phyloP scores from a whole-genome alignment of 2,113 vertebrate genomes.

The Gymnarchus niloticus region DNA sequence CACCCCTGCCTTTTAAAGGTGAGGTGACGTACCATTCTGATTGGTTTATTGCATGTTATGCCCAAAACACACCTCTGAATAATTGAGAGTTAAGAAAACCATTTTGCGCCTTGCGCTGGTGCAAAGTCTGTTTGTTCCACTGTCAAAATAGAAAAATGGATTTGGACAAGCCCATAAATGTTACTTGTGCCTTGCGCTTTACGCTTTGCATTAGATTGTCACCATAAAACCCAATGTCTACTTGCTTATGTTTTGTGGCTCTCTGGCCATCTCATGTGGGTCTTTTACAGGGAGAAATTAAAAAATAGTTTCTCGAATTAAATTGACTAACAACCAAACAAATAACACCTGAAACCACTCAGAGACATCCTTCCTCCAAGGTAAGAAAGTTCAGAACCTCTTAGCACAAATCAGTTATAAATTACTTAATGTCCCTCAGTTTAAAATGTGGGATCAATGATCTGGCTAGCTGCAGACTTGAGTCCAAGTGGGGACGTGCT shows the following conservation, averaged over 20 bases:
- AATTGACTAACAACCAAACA: neutral
- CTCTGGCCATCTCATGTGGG: neutral
- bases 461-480: neutral
- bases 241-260: neutral
- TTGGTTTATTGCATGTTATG: no score
- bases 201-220: no score
- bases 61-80: no score
- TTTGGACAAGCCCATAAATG: no score
- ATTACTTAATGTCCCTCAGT: neutral
- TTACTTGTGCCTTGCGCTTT: no score
- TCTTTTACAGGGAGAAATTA: neutral
- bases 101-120: no score
- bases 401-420: constrained; percentile 7
- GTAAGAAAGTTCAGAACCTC: neutral
- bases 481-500: neutral
- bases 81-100: no score
- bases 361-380: neutral
- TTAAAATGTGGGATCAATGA: neutral
- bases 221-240: no score
- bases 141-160: no score
- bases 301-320: neutral
- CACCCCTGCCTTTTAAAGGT: no score
- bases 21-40: no score
- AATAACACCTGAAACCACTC: neutral
- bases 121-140: no score